These are phyloP conservation scores for Spinus pinus DNA, from an alignment of 2,797 vertebrate genomes.

Conservation along the genomic window DNA sequence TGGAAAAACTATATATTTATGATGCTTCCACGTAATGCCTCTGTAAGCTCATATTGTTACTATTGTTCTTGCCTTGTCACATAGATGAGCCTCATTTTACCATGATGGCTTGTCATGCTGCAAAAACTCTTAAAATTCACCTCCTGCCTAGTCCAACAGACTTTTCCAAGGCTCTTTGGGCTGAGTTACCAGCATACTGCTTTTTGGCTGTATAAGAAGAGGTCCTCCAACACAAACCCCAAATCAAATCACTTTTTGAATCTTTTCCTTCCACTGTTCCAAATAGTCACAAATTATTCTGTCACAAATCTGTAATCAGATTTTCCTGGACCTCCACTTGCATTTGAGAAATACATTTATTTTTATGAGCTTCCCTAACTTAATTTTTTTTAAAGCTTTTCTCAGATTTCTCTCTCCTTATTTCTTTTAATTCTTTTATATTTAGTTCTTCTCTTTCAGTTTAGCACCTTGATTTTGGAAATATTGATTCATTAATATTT, in stretches of 20 bases:
- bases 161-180: not conserved
- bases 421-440: not conserved
- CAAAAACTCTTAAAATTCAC: not conserved
- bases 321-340: conserved; percentile 42
- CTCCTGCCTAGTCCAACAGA: not conserved
- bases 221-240: not conserved
- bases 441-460: not conserved
- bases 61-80: not conserved
- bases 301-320: conserved; percentile 15
- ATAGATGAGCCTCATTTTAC: not conserved
- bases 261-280: conserved; percentile 32
- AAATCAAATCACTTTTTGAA: not conserved
- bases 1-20: conserved; percentile 16
- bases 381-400: not conserved
- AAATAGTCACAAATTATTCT: conserved; percentile 23
- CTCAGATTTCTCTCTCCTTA: not conserved
- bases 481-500: not conserved
- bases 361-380: not conserved
- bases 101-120: not conserved
- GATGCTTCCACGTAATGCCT: not conserved
- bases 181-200: not conserved
- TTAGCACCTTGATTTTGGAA: conserved; percentile 6
- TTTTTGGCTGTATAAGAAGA: not conserved
- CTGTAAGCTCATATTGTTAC: not conserved
- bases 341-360: conserved; percentile 23